These are phyloP conservation scores for Falcunculus frontatus DNA, from an alignment of 2,113 vertebrate genomes.

Conservation along the genomic window DNA sequence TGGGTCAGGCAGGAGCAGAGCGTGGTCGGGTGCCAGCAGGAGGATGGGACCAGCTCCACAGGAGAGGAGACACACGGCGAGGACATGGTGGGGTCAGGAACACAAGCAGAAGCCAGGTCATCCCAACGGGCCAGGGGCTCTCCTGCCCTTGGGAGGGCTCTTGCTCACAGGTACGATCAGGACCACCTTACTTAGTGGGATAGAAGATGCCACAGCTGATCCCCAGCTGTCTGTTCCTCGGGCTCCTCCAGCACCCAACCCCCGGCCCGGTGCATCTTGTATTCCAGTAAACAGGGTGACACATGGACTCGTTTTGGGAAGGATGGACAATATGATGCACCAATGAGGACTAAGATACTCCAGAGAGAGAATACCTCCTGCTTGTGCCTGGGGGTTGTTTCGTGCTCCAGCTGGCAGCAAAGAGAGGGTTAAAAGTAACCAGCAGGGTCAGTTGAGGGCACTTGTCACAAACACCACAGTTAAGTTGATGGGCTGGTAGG, in stretches of 20 bases:
- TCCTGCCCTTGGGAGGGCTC: conserved; percentile 18
- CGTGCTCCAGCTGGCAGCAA: conserved; percentile 88
- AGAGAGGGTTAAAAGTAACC: conserved; percentile 76
- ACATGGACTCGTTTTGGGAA: conserved; percentile 34
- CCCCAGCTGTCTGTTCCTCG: neutral
- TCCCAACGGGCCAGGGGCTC: conserved; percentile 3
- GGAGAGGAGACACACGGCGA: conserved; percentile 33
- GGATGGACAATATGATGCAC: conserved; percentile 29
- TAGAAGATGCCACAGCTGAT: conserved; percentile 32
- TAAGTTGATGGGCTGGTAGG: neutral
- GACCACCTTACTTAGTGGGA: conserved; percentile 34
- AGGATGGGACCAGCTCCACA: neutral
- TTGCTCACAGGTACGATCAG: conserved; percentile 9
- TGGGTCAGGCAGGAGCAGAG: neutral
- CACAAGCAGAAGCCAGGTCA: conserved; percentile 9
- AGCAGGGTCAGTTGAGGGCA: conserved; percentile 69
- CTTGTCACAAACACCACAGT: conserved; percentile 9
- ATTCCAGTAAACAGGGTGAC: conserved; percentile 60
- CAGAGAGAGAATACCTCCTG: conserved; percentile 88
- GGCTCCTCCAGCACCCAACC: neutral
- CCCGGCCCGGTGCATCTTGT: conserved; percentile 19
- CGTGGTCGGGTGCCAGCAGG: neutral
- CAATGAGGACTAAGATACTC: conserved; percentile 48
- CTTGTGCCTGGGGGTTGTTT: conserved; percentile 93
- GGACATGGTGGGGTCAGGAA: neutral